Evolutionary conservation across 2,797 vertebrate genomes (phyloP).

Genomic region (Peromyscus aztecus): DNA sequence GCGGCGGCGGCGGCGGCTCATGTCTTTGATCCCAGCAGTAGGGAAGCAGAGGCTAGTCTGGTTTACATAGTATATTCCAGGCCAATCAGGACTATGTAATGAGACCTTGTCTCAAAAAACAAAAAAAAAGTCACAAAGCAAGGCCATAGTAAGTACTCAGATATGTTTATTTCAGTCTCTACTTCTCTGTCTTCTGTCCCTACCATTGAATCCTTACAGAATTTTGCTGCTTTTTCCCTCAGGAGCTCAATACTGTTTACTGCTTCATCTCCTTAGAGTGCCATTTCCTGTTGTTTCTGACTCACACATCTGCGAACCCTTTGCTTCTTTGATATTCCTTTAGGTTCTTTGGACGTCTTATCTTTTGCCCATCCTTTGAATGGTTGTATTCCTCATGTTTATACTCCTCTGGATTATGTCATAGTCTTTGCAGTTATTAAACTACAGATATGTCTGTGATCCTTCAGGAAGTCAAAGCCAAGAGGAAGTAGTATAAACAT

Average conservation of each 20-base stretch:
- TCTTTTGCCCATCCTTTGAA: not conserved
- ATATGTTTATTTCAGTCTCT: not conserved
- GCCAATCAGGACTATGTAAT: not conserved
- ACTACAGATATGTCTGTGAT: not conserved
- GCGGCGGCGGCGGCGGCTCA: not conserved
- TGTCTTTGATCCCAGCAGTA: not conserved
- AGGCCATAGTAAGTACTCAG: not conserved
- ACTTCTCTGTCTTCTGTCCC: not conserved
- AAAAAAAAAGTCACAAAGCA: not conserved
- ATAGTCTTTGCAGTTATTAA: not conserved
- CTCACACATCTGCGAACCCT: not conserved
- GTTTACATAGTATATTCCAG: not conserved
- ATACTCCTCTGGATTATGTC: constrained; percentile 1
- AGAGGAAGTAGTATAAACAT: not conserved
- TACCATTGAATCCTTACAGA: not conserved
- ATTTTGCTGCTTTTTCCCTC: not conserved
- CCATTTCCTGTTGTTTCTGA: not conserved
- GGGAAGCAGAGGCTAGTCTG: not conserved
- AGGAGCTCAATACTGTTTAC: not conserved
- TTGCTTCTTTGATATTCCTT: not conserved
- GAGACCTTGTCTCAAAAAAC: not conserved
- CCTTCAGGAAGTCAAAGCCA: constrained; percentile 35
- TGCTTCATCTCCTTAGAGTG: not conserved
- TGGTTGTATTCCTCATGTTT: not conserved
- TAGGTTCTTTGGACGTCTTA: not conserved